phyloP scores from a whole-genome alignment of 1,140 invertebrate species.

The Tenebrio molitor region DNA sequence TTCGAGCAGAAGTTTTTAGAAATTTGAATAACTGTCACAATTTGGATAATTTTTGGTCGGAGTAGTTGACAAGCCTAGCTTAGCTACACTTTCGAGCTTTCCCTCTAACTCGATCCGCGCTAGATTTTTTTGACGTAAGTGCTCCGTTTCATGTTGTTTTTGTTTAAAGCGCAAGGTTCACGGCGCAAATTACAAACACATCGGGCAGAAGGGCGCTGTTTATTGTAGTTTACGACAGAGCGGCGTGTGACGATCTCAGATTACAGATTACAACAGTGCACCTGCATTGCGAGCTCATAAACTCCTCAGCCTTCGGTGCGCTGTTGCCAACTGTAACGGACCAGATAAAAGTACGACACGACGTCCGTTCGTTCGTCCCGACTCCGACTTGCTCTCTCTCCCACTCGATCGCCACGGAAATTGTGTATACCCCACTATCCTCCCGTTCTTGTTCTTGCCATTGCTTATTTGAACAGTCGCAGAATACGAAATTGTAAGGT shows the following conservation, averaged over 20 bases:
- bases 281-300: conserved; percentile 47
- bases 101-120: too few species aligned
- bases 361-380: conserved; percentile 7
- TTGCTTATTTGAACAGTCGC: conserved; percentile 29
- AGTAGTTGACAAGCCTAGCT: too few species aligned
- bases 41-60: too few species aligned
- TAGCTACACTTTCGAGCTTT: too few species aligned
- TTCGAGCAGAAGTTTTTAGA: too few species aligned
- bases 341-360: conserved; percentile 39
- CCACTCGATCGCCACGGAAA: conserved; percentile 44
- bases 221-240: conserved; percentile 44
- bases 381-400: conserved; percentile 15
- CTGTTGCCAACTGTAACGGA: conserved; percentile 49
- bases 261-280: conserved; percentile 52
- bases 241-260: conserved; percentile 42
- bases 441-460: conserved; percentile 29
- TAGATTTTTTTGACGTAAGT: too few species aligned
- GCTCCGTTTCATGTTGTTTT: neutral
- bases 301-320: conserved; percentile 26
- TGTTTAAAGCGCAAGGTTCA: conserved; percentile 13
- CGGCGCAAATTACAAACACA: conserved; percentile 17
- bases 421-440: neutral
- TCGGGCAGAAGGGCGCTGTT: conserved; percentile 38
- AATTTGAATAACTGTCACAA: too few species aligned
- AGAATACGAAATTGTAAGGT: too few species aligned